Evolutionary conservation across 2,888 invertebrate genomes (phyloP), one percentile per base, ranked within the genome.

Genomic region (Erpobdella octoculata): DNA sequence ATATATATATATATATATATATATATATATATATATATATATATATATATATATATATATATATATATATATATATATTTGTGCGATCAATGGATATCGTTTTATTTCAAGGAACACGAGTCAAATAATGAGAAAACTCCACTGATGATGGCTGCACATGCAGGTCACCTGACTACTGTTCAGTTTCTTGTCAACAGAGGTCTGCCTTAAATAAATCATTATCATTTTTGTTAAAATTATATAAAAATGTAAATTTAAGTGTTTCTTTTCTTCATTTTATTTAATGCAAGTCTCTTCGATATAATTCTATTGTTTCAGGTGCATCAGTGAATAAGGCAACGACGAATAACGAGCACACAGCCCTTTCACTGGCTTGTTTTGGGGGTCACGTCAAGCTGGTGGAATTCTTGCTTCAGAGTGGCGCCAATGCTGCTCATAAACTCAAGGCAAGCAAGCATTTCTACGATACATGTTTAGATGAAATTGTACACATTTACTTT

Each of bases 351-450:
- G 93, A 95, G 84, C 15, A 25, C 25, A 94, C 94, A 73, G 94
- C 96, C 71, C 86, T 97, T 73, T 94, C 95, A 72, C 95, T 96
- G 86, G 95, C 97, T 71, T 94, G 94, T 85, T 96, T 97, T 86
- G 96, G 95, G 86, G 97, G 97, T 0, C 96, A 97, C 85, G 93
- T 94, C 0, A 93, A 95, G 85, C 94, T 97, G 36, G 93, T 93
- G 28, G 93, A 93, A 84, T 88, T 93, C 74, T 87, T 98, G 76
- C 87, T 98, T 74, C 89, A 91, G 69, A 89, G 91, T 85, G 90
- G 92, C 78, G 95, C 95, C 59, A 93, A 97, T 86, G 35, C 69
- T 9, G 35, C 53, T 35, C 58, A 69, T 21, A 48, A 35, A 36
- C 69, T 69, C 58, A 69, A 69, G 58, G 69, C 58, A 5, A 6